Base-by-base conservation (phyloP, 2,888 invertebrate genomes). In the Mythimna loreyi region DNA sequence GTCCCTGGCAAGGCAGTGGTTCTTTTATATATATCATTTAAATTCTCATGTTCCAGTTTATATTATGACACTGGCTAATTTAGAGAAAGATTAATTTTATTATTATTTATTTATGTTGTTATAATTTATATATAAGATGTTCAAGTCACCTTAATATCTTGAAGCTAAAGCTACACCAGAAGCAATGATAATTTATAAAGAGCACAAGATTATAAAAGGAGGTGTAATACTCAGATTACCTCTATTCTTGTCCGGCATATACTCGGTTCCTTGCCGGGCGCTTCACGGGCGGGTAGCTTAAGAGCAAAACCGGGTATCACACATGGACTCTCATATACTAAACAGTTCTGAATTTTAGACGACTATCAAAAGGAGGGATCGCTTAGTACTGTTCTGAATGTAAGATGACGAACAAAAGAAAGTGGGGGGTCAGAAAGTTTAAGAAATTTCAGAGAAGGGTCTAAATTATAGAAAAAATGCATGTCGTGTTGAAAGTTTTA, bases 221-320 rank as follows among this genome's bases (percentile, higher is more conserved):
- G 73, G 49, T 47, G 28, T 43, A 67, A 62, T 58, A 40, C 53
- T 66, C 45, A 28, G 60, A 66, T 71, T 78, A 80, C 80, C 78
- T 81, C 67, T 55, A 5, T 19, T 72, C 28, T 40, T 43, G 59
- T 36, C 36, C 80, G 65, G 81, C 81, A 80, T 19, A 67, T 57
- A 59, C 65, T 78, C 56, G 81, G 59, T 58, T 80, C 78, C 61
- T 72, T 80, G 56, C 80, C 80, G 25, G 80, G 80, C 49, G 58
- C 78, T 45, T 80, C 81, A 19, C 81, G 78, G 45, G 67, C 36
- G 30, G 81, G 81, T 53, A 81, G 62, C 81, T 81, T 80, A 47
- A 62, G 81, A 71, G 71, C 43, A 81, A 82, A 82, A 79, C 56
- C 40, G 66, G 28, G 23, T 43, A 72, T 80, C 72, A 72, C 59